Percentiles rank a stretch among this genome's conserved stretches.
Conservation (phyloP, 2,113 vertebrate genomes). For the Hippocampus zosterae region DNA sequence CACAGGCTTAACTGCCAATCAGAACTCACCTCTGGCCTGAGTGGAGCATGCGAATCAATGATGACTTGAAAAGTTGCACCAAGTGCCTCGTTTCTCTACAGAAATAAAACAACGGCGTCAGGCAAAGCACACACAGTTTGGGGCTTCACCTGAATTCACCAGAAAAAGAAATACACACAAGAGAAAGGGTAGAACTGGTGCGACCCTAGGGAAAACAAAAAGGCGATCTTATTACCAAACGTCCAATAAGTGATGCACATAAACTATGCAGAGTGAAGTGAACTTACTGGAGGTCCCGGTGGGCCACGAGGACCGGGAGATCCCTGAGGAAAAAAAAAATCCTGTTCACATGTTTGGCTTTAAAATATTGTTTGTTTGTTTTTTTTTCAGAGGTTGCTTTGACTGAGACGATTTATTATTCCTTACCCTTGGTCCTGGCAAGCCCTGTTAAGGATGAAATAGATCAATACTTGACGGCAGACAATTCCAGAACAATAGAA, state of each 20-base stretch:
- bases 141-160: background rate
- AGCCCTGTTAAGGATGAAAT: conserved; percentile 73
- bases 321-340: conserved; percentile 65
- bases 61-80: conserved; percentile 77
- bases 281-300: conserved; percentile 89
- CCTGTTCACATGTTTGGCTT: conserved; percentile 9
- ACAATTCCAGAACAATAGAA: conserved; percentile 16
- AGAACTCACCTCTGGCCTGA: conserved; percentile 78
- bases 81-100: conserved; percentile 74
- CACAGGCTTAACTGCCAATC: background rate
- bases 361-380: conserved; percentile 7
- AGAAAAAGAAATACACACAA: conserved; percentile 73
- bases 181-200: conserved; percentile 60
- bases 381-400: conserved; percentile 2
- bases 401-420: conserved; percentile 36
- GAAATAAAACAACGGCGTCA: conserved; percentile 1
- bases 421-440: conserved; percentile 87
- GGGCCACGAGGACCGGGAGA: conserved; percentile 84
- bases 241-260: background rate
- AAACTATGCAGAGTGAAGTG: background rate
- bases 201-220: conserved; percentile 66
- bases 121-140: background rate
- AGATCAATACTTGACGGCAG: conserved; percentile 31
- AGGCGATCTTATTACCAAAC: background rate
- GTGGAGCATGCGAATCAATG: conserved; percentile 66